phyloP scores from a whole-genome alignment of 2,888 invertebrate species.

The Gymnosoma rotundatum region DNA sequence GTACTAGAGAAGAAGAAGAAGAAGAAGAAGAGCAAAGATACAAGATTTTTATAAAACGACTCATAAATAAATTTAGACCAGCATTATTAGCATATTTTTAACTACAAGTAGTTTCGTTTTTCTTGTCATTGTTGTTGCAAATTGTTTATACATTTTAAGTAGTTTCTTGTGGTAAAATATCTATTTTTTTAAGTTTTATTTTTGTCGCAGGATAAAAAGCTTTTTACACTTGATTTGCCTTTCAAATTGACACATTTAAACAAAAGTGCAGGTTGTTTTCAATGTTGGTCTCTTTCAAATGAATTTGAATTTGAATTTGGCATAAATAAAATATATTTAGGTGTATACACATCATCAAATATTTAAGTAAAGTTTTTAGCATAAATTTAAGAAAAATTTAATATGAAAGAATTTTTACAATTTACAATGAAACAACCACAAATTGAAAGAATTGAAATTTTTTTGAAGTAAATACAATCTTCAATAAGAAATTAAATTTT shows the following conservation, averaged over 20 bases:
- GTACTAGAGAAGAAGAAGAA: no score
- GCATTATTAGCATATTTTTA: slow-evolving; percentile 40
- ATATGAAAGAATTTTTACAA: slow-evolving; percentile 24
- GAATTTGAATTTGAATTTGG: not conserved
- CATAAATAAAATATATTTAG: slow-evolving; percentile 33
- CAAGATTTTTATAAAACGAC: not conserved
- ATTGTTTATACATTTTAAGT: slow-evolving; percentile 1
- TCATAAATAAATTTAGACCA: slow-evolving; percentile 48
- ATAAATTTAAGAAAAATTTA: slow-evolving; percentile 10
- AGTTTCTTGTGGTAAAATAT: slow-evolving; percentile 48
- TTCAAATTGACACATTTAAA: slow-evolving; percentile 65
- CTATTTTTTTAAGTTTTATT: not conserved
- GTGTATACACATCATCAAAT: not conserved
- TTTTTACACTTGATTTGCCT: slow-evolving; percentile 65
- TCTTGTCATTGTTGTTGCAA: slow-evolving; percentile 26
- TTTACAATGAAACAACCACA: not conserved
- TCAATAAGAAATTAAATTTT: no score
- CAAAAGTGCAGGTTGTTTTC: slow-evolving; percentile 50
- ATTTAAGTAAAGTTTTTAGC: slow-evolving; percentile 18
- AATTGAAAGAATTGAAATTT: no score
- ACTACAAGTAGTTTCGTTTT: slow-evolving; percentile 3
- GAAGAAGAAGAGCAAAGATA: no score
- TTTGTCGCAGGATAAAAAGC: slow-evolving; percentile 26
- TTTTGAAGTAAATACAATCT: no score
- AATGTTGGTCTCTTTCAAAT: slow-evolving; percentile 2